Evolutionary conservation across 2,888 invertebrate genomes (phyloP).

Genomic region (Drosophila acutilabella): DNA sequence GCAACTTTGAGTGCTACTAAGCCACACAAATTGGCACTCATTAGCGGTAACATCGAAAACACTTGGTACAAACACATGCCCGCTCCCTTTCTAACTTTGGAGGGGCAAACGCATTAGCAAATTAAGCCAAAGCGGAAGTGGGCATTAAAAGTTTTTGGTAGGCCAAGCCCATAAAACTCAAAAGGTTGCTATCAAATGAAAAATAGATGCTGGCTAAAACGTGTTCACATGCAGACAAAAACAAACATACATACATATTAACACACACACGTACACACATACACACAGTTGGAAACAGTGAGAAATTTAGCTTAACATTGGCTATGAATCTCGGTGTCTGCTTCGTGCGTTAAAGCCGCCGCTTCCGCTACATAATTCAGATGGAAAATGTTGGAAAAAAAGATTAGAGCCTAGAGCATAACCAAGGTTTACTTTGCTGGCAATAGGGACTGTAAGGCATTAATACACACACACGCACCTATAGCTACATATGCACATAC

Average conservation of each 20-base stretch:
- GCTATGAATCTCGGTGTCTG: conserved; percentile 60
- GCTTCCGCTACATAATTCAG: conserved; percentile 76
- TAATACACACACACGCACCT: conserved; percentile 9
- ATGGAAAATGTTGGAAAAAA: conserved; percentile 48
- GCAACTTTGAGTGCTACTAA: conserved; percentile 20
- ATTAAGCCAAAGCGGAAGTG: conserved; percentile 63
- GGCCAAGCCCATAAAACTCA: conserved; percentile 47
- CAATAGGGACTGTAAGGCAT: too few species aligned
- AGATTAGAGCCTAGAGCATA: conserved; percentile 44
- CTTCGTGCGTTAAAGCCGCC: conserved; percentile 65
- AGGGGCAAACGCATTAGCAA: conserved; percentile 66
- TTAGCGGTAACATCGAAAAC: conserved; percentile 49
- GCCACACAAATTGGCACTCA: conserved; percentile 60
- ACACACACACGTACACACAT: conserved; percentile 2
- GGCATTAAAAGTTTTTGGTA: conserved; percentile 66
- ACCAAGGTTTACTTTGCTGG: conserved; percentile 36
- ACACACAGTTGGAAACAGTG: background rate
- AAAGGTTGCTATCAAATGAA: conserved; percentile 62
- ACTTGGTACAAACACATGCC: conserved; percentile 18
- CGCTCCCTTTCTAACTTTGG: background rate
- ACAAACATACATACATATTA: conserved; percentile 3
- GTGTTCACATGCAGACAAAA: conserved; percentile 34
- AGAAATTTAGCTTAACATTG: conserved; percentile 36
- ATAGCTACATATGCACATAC: conserved; percentile 6
- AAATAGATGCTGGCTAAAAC: conserved; percentile 64